These are phyloP conservation scores for Orthonyx spaldingii DNA, from an alignment of 2,113 vertebrate species.

Conservation along the genomic window DNA sequence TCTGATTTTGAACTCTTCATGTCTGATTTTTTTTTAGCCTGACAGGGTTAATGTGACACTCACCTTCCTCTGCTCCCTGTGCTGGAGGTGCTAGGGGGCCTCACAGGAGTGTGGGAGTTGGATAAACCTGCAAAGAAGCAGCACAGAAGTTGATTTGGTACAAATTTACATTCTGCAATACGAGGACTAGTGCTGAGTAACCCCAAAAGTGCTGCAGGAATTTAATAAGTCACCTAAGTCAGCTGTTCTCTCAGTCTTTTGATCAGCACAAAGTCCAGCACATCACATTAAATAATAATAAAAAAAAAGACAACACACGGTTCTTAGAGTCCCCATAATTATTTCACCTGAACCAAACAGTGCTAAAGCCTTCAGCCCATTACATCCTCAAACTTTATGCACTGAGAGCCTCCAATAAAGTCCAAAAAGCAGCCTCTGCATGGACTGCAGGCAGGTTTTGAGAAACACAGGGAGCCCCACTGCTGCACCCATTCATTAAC, in stretches of 20 bases:
- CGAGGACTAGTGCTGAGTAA: neutral
- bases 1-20: neutral
- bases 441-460: neutral
- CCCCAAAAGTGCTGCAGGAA: neutral
- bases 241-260: neutral
- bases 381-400: neutral
- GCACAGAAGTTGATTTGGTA: neutral
- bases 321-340: neutral
- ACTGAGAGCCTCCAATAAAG: neutral
- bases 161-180: neutral
- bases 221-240: neutral
- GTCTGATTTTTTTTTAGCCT: neutral
- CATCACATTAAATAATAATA: neutral
- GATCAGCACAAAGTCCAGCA: neutral
- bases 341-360: neutral
- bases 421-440: neutral
- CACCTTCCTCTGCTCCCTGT: conserved; percentile 97
- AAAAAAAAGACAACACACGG: neutral
- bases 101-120: conserved; percentile 91
- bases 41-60: neutral
- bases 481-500: neutral
- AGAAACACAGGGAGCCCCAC: neutral
- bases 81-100: conserved; percentile 95
- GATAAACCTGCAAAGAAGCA: conserved; percentile 81
- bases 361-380: neutral